Base-by-base conservation (phyloP, 2,888 invertebrate species). In the Acanthosepion esculentum region DNA sequence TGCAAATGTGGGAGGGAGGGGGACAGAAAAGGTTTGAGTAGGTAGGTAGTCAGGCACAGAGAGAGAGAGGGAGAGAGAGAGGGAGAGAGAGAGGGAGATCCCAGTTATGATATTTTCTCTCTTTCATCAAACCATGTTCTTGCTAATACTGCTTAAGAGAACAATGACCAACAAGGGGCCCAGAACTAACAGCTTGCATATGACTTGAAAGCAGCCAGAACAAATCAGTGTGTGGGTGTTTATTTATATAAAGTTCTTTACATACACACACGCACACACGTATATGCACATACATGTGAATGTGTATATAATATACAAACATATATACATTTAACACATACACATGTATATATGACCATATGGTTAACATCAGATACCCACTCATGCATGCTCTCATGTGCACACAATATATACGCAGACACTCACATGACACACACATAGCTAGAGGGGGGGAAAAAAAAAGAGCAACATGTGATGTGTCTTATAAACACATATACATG, bases 91-190 rank as follows among this genome's bases (percentile, higher is more conserved):
- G 41, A 41, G 41, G 41, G 41, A 41, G 41, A 41, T n/a, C 15
- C 10, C 15, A 33, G 78, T 12, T 12, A 4, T 78, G 0, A n/a
- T 33, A 12, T n/a, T 78, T 23, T n/a, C 78, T 78, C 78, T 33
- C 78, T 78, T 12, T n/a, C n/a, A 78, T n/a, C 78, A 78, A 78
- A 78, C 78, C 78, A 78, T n/a, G n/a, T 78, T 78, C 78, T 78
- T 78, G 78, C n/a, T 78, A 78, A 78, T 78, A 78, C 78, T 78
- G 78, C n/a, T 78, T n/a, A n/a, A 33, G n/a, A 78, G n/a, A 78
- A 78, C 4, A 78, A 78, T 18, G 8, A 78, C 29, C 12, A 78
- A n/a, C 78, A 78, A 78, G 33, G 15, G 78, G 78, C 78, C 78
- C 78, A 78, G n/a, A 78, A 59, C 59, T 59, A 59, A 78, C 78